phyloP scores from a whole-genome alignment of 1,140 invertebrate species.

The Lordiphosa clarofinis region DNA sequence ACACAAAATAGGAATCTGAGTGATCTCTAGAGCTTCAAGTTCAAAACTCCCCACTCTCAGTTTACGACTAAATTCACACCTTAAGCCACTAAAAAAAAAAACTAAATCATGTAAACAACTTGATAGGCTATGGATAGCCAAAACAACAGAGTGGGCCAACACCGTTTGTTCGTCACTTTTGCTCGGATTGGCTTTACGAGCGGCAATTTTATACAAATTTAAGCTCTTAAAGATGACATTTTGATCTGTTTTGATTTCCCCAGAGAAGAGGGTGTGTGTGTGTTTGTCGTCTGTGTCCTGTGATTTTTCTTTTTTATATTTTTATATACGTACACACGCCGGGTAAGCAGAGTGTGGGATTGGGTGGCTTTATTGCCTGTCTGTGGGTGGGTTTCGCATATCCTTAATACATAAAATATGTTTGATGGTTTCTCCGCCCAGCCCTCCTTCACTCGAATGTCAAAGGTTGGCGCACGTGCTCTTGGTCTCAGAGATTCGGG shows the following conservation, averaged over 20 bases:
- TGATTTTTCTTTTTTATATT: slow-evolving; percentile 65
- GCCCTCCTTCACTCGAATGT: slow-evolving; percentile 47
- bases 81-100: slow-evolving; percentile 40
- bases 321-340: slow-evolving; percentile 38
- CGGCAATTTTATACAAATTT: slow-evolving; percentile 75
- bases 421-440: slow-evolving; percentile 62
- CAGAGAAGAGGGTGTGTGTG: slow-evolving; percentile 33
- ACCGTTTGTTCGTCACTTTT: slow-evolving; percentile 43
- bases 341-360: slow-evolving; percentile 8
- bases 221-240: slow-evolving; percentile 79
- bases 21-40: too few species aligned
- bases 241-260: slow-evolving; percentile 79
- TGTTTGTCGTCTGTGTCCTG: slow-evolving; percentile 25
- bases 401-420: slow-evolving; percentile 77
- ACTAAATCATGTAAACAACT: slow-evolving; percentile 57
- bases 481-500: slow-evolving; percentile 47
- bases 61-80: slow-evolving; percentile 19
- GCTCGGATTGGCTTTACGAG: slow-evolving; percentile 45
- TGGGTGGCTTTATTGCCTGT: slow-evolving; percentile 39
- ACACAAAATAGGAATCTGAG: too few species aligned
- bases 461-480: slow-evolving; percentile 76
- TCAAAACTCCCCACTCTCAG: neutral
- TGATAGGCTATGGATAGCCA: slow-evolving; percentile 36
- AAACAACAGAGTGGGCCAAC: slow-evolving; percentile 21
- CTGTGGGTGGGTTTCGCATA: slow-evolving; percentile 38